Evolutionary conservation across 2,113 vertebrate species (phyloP).

Genomic region (Muscicapa adusta): DNA sequence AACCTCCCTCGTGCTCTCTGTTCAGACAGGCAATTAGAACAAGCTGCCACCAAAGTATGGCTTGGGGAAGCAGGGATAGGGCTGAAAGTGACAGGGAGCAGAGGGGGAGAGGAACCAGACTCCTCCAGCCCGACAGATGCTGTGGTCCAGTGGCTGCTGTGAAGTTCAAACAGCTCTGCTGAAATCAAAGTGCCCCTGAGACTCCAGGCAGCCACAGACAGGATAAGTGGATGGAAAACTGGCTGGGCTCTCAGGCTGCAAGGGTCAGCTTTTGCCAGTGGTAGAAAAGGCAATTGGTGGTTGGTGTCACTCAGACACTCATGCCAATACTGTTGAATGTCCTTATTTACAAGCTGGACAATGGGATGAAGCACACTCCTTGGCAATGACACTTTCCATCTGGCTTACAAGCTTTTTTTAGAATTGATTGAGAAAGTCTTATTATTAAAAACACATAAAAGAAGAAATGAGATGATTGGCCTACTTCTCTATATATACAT

Average conservation of each 20-base stretch:
- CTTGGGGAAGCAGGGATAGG: background rate
- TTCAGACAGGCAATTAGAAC: background rate
- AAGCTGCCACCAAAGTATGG: accelerated
- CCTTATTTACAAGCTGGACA: background rate
- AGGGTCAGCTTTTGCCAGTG: background rate
- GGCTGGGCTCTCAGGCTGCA: background rate
- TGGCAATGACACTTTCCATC: background rate
- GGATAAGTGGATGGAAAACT: background rate
- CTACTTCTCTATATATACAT: background rate
- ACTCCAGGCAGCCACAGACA: background rate
- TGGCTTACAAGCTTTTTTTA: background rate
- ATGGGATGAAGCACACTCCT: background rate
- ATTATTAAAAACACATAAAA: background rate
- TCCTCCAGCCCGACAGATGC: background rate
- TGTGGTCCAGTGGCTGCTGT: background rate
- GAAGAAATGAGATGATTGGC: background rate
- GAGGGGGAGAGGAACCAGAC: background rate
- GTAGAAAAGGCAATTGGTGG: background rate
- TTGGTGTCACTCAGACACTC: background rate
- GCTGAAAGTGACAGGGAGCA: background rate
- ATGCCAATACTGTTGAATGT: background rate
- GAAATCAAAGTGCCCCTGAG: background rate
- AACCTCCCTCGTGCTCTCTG: background rate
- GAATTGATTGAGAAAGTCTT: background rate
- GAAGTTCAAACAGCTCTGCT: background rate